These are phyloP conservation scores for Lingula anatina DNA, from an alignment of 2,888 invertebrate genomes.

Conservation along the genomic window DNA sequence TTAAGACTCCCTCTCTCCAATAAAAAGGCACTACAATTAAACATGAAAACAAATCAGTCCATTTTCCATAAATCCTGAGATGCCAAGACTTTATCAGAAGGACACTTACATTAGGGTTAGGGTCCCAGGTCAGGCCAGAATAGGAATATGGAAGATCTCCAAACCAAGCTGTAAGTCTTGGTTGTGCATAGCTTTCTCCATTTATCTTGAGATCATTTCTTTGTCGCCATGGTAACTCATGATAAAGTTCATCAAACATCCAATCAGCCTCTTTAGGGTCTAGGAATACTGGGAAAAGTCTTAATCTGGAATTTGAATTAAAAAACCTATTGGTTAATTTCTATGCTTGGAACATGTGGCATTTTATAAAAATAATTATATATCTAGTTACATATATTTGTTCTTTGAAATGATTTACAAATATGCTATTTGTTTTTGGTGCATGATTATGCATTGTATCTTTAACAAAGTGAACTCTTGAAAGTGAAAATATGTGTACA, in stretches of 20 bases:
- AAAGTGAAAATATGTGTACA: no score
- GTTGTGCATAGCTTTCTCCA: slow-evolving; percentile 40
- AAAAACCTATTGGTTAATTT: not conserved
- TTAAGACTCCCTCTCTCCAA: no score
- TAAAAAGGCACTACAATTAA: no score
- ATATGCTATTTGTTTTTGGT: no score
- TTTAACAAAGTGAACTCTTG: not conserved
- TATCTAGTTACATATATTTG: no score
- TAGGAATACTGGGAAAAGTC: slow-evolving; percentile 38
- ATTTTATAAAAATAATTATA: not conserved
- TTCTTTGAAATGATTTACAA: no score
- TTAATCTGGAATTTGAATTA: slow-evolving; percentile 23
- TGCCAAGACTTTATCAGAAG: no score
- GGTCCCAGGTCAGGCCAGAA: slow-evolving; percentile 43
- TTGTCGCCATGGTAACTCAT: slow-evolving; percentile 45
- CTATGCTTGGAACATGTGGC: not conserved
- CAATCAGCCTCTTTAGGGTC: slow-evolving; percentile 26
- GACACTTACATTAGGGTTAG: slow-evolving; percentile 29
- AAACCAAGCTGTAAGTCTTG: slow-evolving; percentile 55
- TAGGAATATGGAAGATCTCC: slow-evolving; percentile 54
- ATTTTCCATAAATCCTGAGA: no score
- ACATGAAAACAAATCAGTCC: no score
- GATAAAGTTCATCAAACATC: slow-evolving; percentile 31
- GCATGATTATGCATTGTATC: not conserved
- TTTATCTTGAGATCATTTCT: slow-evolving; percentile 24